Conservation (phyloP, 2,888 invertebrate genomes). For the Balanococcus diminutus region DNA sequence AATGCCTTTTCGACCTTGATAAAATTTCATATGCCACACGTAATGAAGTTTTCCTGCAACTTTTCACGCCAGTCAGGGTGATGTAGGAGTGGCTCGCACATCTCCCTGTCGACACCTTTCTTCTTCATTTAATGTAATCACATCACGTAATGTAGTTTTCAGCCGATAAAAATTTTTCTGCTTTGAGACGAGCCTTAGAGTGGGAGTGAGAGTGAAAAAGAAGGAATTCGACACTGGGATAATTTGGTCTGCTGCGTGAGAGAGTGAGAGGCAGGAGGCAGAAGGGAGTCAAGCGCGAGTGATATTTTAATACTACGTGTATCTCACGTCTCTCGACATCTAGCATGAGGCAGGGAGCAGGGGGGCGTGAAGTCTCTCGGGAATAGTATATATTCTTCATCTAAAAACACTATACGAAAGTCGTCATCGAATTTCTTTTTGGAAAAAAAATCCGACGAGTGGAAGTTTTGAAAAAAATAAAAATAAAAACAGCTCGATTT, state of each 20-base stretch:
- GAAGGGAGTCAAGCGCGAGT: no score
- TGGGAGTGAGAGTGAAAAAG: no score
- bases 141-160: not conserved
- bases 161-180: not conserved
- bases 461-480: not conserved
- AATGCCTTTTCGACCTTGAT: no score
- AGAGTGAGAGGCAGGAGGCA: not conserved
- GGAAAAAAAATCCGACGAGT: not conserved
- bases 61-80: no score
- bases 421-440: not conserved
- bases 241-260: no score
- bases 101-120: no score
- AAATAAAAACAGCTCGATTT: not conserved
- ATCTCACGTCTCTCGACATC: no score
- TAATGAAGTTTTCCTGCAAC: no score
- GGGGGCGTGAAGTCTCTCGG: not conserved
- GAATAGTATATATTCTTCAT: not conserved
- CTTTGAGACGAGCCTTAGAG: not conserved
- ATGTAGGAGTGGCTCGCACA: no score
- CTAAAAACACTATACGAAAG: not conserved
- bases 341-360: not conserved
- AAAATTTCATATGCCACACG: no score
- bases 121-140: not conserved
- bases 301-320: not conserved
- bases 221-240: not conserved